Conservation (phyloP, 2,888 invertebrate genomes). For the Tetragonisca angustula region DNA sequence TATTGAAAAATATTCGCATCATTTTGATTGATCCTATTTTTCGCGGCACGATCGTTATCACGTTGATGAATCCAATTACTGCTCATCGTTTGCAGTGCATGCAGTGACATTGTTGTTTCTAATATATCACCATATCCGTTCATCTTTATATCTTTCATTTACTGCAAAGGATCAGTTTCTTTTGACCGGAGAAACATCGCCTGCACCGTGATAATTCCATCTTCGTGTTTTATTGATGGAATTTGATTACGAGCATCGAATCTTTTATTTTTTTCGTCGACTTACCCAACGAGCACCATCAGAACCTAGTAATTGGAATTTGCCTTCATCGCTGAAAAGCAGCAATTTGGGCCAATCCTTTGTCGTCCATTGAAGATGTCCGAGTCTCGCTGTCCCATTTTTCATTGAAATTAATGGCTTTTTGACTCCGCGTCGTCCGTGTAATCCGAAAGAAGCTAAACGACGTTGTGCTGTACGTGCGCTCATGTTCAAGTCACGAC, state of each 20-base stretch:
- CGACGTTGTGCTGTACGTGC: not conserved
- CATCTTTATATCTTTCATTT: not conserved
- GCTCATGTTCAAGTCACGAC: not conserved
- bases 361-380: not conserved
- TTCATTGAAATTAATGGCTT: not conserved
- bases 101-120: not conserved
- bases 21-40: not conserved
- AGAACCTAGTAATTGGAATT: not conserved
- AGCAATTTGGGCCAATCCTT: not conserved
- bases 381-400: not conserved
- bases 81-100: not conserved
- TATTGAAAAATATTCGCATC: not conserved
- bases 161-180: too few relatives aligned
- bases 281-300: not conserved
- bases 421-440: not conserved
- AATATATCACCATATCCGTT: not conserved
- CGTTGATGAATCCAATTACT: not conserved
- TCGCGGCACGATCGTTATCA: not conserved
- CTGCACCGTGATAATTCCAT: not conserved
- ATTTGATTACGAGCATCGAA: not conserved
- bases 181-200: not conserved
- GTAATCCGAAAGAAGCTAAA: not conserved
- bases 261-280: not conserved
- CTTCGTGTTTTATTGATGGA: not conserved
- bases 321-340: not conserved